phyloP scores from a whole-genome alignment of 2,888 invertebrate genomes.

The Drosophila parthenogenetica region DNA sequence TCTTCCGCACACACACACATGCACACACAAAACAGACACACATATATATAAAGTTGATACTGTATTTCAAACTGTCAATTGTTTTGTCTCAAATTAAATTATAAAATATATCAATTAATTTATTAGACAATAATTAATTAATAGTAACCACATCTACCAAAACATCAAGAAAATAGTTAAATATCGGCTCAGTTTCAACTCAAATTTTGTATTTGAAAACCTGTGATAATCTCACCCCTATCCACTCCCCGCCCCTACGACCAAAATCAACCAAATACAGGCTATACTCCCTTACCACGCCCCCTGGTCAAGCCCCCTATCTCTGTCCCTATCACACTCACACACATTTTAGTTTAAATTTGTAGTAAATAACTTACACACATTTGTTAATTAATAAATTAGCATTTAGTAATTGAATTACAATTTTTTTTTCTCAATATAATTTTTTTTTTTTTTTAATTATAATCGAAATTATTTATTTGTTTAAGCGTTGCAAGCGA shows the following conservation, averaged over 20 bases:
- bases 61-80: slow-evolving; percentile 52
- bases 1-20: slow-evolving; percentile 4
- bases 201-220: slow-evolving; percentile 30
- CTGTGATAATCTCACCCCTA: slow-evolving; percentile 67
- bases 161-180: slow-evolving; percentile 15
- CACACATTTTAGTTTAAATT: slow-evolving; percentile 45
- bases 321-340: slow-evolving; percentile 7
- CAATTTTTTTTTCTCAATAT: slow-evolving; percentile 41
- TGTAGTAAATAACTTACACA: slow-evolving; percentile 62
- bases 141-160: slow-evolving; percentile 39
- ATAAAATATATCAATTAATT: slow-evolving; percentile 46
- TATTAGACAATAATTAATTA: slow-evolving; percentile 34
- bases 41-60: slow-evolving; percentile 34
- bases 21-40: slow-evolving; percentile 3
- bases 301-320: neutral
- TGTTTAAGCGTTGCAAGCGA: slow-evolving; percentile 46
- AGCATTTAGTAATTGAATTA: slow-evolving; percentile 48
- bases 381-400: slow-evolving; percentile 52
- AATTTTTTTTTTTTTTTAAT: slow-evolving; percentile 50
- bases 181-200: slow-evolving; percentile 20
- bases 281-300: slow-evolving; percentile 1
- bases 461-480: slow-evolving; percentile 62
- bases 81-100: slow-evolving; percentile 61
- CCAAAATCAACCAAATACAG: neutral
- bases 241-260: neutral